Percentiles rank a stretch among this genome's conserved stretches.
These are phyloP conservation scores for Hylyphantes graminicola DNA, from an alignment of 1,140 invertebrate species.

Conservation along the genomic window DNA sequence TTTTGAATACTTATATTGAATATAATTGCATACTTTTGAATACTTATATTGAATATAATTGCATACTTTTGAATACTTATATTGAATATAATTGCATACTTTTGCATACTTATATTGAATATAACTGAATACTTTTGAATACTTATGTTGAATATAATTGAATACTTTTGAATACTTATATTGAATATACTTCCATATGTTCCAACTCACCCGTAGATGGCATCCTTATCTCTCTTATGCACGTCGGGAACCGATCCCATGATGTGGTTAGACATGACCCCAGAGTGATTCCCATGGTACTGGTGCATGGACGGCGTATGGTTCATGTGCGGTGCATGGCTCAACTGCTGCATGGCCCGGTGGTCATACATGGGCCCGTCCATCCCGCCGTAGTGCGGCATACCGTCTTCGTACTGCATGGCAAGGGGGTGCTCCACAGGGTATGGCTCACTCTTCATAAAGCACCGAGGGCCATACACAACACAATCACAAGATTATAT, in stretches of 20 bases:
- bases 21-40: too few species aligned
- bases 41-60: too few species aligned
- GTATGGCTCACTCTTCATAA: slow-evolving; percentile 60
- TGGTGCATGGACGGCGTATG: slow-evolving; percentile 74
- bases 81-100: too few species aligned
- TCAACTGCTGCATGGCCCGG: slow-evolving; percentile 74
- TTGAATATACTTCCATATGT: too few species aligned
- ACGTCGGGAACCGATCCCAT: slow-evolving; percentile 84
- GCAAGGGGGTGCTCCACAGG: slow-evolving; percentile 46
- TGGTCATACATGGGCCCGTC: slow-evolving; percentile 81
- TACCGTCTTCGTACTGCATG: slow-evolving; percentile 87
- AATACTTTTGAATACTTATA: too few species aligned
- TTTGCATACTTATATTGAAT: too few species aligned
- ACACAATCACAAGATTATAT: slow-evolving; percentile 32
- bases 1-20: too few species aligned
- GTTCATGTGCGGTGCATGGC: slow-evolving; percentile 77
- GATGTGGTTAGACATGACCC: slow-evolving; percentile 76
- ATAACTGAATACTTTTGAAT: too few species aligned
- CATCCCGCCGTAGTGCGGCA: slow-evolving; percentile 76
- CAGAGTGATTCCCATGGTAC: slow-evolving; percentile 73
- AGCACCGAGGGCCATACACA: slow-evolving; percentile 41
- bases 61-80: too few species aligned
- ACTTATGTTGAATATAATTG: too few species aligned
- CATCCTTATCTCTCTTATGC: slow-evolving; percentile 97
- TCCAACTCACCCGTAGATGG: slow-evolving; percentile 96